phyloP scores from a whole-genome alignment of 2,888 invertebrate species.

The Perizoma affinitatum region DNA sequence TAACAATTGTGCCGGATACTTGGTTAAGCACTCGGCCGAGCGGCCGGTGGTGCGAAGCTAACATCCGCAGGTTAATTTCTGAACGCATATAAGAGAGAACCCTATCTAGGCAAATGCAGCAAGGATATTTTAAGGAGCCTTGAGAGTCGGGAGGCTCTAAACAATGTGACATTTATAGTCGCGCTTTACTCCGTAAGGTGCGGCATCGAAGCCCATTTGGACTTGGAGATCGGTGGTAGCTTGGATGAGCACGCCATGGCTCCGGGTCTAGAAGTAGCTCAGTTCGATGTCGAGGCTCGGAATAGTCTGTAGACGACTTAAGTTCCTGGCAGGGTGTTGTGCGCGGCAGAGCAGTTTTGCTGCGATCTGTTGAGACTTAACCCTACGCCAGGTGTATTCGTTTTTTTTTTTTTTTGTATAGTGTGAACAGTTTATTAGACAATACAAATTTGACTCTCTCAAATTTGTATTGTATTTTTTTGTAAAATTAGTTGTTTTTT shows the following conservation, averaged over 20 bases:
- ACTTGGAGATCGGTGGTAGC: conserved; percentile 32
- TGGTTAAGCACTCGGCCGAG: conserved; percentile 81
- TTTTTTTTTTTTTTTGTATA: conserved; percentile 8
- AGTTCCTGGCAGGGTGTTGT: conserved; percentile 74
- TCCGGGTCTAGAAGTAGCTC: conserved; percentile 39
- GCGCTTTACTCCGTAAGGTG: not conserved
- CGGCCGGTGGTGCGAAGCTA: conserved; percentile 72
- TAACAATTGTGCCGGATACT: conserved; percentile 44
- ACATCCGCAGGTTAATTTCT: conserved; percentile 72
- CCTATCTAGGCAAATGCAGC: conserved; percentile 43
- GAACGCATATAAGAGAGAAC: conserved; percentile 85
- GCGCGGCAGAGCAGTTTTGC: conserved; percentile 51
- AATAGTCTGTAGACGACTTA: too few species aligned
- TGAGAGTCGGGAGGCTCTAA: conserved; percentile 62
- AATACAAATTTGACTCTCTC: too few species aligned
- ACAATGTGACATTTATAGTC: conserved; percentile 64
- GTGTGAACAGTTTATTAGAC: not conserved
- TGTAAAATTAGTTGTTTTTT: too few species aligned
- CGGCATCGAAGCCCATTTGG: conserved; percentile 61
- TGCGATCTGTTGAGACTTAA: conserved; percentile 86
- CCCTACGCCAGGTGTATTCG: conserved; percentile 61
- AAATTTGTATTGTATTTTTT: too few species aligned
- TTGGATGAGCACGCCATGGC: conserved; percentile 6
- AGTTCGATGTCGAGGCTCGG: conserved; percentile 67
- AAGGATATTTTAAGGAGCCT: conserved; percentile 54